Evolutionary conservation across 2,113 vertebrate species (phyloP).

Genomic region (Scolopax mira): DNA sequence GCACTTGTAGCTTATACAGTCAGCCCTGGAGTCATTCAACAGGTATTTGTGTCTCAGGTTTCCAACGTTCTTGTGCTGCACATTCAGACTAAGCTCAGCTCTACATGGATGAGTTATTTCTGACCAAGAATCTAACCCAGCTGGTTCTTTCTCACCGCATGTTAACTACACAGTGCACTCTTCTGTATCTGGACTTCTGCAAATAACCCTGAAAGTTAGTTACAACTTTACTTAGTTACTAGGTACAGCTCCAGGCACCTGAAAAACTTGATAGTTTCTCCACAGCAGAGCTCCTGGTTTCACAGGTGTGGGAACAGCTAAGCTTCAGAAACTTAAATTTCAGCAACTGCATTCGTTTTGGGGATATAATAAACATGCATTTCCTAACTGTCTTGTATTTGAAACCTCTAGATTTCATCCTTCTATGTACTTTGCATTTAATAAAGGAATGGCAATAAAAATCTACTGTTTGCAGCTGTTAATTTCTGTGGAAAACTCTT

Average conservation of each 20-base stretch:
- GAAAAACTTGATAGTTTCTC: background rate
- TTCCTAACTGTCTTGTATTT: background rate
- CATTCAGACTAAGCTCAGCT: background rate
- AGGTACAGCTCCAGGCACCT: background rate
- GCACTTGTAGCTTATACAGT: background rate
- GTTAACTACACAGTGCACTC: background rate
- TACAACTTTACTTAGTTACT: too few species aligned
- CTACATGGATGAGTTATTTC: background rate
- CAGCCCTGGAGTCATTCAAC: background rate
- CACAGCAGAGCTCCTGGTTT: background rate
- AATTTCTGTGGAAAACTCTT: background rate
- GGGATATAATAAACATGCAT: background rate
- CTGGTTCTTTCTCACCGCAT: background rate
- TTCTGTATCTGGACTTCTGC: background rate
- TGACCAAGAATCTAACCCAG: background rate
- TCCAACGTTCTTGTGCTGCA: background rate
- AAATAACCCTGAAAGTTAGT: background rate
- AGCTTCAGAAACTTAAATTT: background rate
- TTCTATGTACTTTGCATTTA: background rate
- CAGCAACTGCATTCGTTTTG: background rate
- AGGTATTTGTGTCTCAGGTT: background rate
- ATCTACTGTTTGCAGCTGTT: background rate
- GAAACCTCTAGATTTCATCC: background rate
- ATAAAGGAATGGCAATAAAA: conserved; percentile 2
- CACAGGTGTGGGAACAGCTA: background rate